Percentiles rank a stretch among this genome's conserved stretches.
These are phyloP conservation scores for Drosophila villosipedis DNA, from an alignment of 2,888 invertebrate genomes.

Conservation along the genomic window DNA sequence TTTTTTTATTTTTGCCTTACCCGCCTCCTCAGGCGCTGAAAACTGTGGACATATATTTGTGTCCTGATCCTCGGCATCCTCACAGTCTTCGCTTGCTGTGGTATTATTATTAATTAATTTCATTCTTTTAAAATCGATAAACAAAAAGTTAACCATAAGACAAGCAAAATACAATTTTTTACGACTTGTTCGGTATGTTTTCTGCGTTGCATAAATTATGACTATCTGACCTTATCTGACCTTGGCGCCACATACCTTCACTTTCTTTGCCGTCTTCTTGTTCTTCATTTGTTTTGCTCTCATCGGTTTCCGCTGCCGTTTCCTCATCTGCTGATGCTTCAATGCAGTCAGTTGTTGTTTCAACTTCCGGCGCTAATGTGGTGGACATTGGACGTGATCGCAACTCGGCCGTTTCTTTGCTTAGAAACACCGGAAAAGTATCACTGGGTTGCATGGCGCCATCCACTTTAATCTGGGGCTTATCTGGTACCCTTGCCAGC, in stretches of 20 bases:
- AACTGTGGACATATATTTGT: conserved; percentile 70
- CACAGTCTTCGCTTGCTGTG: conserved; percentile 19
- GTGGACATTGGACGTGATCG: conserved; percentile 20
- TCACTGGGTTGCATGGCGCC: conserved; percentile 58
- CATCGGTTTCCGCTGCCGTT: conserved; percentile 13
- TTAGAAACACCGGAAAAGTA: conserved; percentile 49
- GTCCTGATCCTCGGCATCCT: conserved; percentile 55
- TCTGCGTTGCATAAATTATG: neutral
- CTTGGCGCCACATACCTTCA: conserved; percentile 45
- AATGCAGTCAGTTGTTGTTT: conserved; percentile 25
- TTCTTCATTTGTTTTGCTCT: neutral
- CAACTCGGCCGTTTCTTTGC: conserved; percentile 24
- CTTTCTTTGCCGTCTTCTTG: conserved; percentile 8
- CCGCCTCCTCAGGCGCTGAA: conserved; percentile 34
- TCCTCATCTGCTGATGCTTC: conserved; percentile 32
- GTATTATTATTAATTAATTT: neutral
- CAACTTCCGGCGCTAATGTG: conserved; percentile 23
- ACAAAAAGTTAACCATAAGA: neutral
- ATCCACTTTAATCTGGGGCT: conserved; percentile 58
- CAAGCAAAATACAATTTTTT: neutral
- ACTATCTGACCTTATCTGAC: conserved; percentile 4
- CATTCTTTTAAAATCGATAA: neutral
- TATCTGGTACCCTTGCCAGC: conserved; percentile 57
- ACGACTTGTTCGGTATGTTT: neutral
- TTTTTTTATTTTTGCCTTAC: conserved; percentile 5